A percentile compares a stretch with the other conserved stretches of the same genome.
Evolutionary conservation across 2,113 vertebrate species (phyloP).

Genomic region (Cinclus cinclus): DNA sequence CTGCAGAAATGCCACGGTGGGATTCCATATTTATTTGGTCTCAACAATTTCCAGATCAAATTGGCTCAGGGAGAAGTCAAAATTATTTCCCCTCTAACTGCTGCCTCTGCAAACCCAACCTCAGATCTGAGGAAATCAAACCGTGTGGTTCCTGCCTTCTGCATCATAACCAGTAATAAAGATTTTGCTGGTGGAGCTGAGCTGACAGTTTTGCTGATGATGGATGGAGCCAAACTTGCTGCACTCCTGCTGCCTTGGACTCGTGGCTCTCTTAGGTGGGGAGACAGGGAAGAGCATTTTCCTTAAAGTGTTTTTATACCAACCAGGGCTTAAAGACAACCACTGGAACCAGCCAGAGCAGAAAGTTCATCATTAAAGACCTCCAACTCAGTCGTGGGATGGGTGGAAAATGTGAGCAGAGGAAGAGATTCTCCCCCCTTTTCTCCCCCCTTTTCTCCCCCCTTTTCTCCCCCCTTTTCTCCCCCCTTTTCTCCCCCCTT

Average conservation of each 20-base stretch:
- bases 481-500: no score
- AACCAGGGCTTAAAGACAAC: background rate
- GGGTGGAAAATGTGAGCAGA: background rate
- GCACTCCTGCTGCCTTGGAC: background rate
- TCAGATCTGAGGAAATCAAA: conserved; percentile 39
- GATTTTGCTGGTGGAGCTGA: conserved; percentile 37
- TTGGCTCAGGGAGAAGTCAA: conserved; percentile 45
- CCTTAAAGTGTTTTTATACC: background rate
- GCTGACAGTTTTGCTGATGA: conserved; percentile 42
- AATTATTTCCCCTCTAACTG: conserved; percentile 31
- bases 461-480: no score
- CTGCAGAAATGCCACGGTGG: conserved; percentile 42
- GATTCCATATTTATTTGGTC: conserved; percentile 45
- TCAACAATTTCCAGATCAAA: conserved; percentile 57
- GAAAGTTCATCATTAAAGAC: background rate
- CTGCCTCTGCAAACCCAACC: background rate
- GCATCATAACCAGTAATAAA: conserved; percentile 44
- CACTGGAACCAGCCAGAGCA: background rate
- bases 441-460: no score
- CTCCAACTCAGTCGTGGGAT: background rate
- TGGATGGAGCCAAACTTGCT: conserved; percentile 31
- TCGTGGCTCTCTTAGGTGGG: background rate
- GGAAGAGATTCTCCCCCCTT: background rate
- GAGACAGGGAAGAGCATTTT: background rate
- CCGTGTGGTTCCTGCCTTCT: conserved; percentile 26